Percentiles rank a stretch among this genome's conserved stretches.
Conservation (phyloP, 1,140 invertebrate genomes). For the Episyrphus balteatus region DNA sequence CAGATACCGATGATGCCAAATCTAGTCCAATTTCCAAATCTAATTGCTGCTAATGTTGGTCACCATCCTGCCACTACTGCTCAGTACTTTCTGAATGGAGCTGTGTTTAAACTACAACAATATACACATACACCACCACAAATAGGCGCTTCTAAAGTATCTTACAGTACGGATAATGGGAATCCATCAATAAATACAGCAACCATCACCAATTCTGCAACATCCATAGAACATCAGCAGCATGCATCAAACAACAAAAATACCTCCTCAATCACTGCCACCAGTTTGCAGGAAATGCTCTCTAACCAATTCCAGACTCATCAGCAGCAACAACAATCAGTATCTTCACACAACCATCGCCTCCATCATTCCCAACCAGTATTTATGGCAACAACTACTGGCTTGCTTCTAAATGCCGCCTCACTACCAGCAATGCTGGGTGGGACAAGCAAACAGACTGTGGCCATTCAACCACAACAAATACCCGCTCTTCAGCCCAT, state of each 20-base stretch:
- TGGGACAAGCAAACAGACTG: constrained; percentile 24
- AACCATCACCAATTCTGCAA: constrained; percentile 5
- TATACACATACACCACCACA: constrained; percentile 33
- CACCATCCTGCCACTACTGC: constrained; percentile 21
- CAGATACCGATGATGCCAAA: constrained; percentile 34
- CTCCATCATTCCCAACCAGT: constrained; percentile 26
- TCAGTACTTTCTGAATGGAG: constrained; percentile 34
- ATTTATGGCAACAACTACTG: constrained; percentile 32
- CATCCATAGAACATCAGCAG: constrained; percentile 1
- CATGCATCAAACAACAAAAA: not conserved
- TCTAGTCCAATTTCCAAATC: constrained; percentile 33
- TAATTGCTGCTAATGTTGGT: constrained; percentile 25
- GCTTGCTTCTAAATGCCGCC: constrained; percentile 26
- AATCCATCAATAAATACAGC: not conserved
- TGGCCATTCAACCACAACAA: constrained; percentile 14
- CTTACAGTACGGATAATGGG: not conserved
- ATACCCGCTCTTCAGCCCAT: constrained; percentile 28
- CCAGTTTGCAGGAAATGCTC: constrained; percentile 26
- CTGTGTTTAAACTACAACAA: constrained; percentile 35
- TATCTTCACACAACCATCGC: constrained; percentile 20
- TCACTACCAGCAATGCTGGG: constrained; percentile 30
- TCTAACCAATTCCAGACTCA: constrained; percentile 25
- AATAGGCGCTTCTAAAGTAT: constrained; percentile 20
- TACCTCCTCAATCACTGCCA: not conserved
- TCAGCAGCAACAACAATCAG: constrained; percentile 21